Conservation (phyloP, 1,140 invertebrate genomes). For the Lucilia sericata region DNA sequence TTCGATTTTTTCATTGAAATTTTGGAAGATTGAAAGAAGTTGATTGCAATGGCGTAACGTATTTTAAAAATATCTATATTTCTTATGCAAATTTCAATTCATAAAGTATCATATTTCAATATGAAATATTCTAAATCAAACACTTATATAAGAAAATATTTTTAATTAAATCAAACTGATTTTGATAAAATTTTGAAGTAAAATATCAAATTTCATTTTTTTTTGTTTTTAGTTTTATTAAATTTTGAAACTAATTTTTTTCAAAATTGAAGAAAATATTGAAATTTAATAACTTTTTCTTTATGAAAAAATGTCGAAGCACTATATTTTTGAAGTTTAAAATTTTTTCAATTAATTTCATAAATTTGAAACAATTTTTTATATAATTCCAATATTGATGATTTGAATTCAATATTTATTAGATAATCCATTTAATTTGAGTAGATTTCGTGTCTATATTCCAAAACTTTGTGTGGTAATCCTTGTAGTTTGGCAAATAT, state of each 20-base stretch:
- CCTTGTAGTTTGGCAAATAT: constrained; percentile 25
- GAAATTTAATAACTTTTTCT: background rate
- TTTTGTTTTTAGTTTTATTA: background rate
- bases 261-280: background rate
- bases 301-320: background rate
- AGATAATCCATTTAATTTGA: constrained; percentile 15
- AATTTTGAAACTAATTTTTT: background rate
- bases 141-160: background rate
- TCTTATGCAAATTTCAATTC: background rate
- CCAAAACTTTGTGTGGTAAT: constrained; percentile 31
- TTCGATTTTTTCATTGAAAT: background rate
- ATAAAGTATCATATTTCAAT: background rate
- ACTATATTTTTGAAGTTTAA: background rate
- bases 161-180: background rate
- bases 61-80: background rate
- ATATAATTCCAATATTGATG: background rate
- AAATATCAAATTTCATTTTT: background rate
- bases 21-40: no score
- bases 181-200: background rate
- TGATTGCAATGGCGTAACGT: no score
- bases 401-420: background rate
- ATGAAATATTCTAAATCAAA: background rate
- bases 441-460: constrained; percentile 21
- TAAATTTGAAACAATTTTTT: background rate
- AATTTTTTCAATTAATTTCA: background rate